Base-by-base conservation (phyloP, 2,113 vertebrate species). In the Amblyopsis rosae region DNA sequence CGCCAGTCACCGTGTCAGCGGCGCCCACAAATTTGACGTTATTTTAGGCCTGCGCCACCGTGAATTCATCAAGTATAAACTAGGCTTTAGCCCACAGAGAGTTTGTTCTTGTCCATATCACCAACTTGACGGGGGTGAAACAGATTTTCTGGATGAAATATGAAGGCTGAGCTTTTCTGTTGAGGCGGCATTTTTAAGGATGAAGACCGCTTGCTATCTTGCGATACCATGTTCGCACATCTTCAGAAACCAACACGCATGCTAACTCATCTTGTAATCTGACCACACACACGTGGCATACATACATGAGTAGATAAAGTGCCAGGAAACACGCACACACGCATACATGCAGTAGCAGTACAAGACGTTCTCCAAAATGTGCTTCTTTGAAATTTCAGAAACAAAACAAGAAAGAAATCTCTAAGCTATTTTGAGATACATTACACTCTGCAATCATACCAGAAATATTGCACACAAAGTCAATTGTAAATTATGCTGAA, bases 401-500 rank as follows among this genome's bases (percentile, higher is more conserved):
- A 54, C 13, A 75, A 63, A 65, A 53, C 5, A 15, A 33, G 6
- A 54, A 12, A 15, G 12, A 16, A 15, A 16, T 54, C 5, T 64
- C 75, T 10, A 9, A 33, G 47, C 58, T 56, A 67, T 57, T 66
- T 47, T 13, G 19, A 65, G 49, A 79, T 59, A 64, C 55, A 84
- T 82, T 75, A 87, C 33, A 78, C 65, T 32, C 83, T 72, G 63
- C 54, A 62, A 76, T 67, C 73, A 86, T 82, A 71, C 68, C 62
- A 70, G 61, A 32, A 33, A 85, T 79, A 82, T 85, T 85, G 55
- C 61, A 63, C 67, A 62, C 73, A 15, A 85, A 80, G 65, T 67
- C 46, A 67, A 64, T 12, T 56, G 75, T 59, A 69, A 83, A 86
- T 75, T 65, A 79, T 59, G 69, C 70, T 56, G 70, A 76, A 78